A percentile compares a stretch with the other conserved stretches of the same genome.
These are phyloP conservation scores for Arrhamphus sclerolepis DNA, from an alignment of 2,797 vertebrate species.

Conservation along the genomic window DNA sequence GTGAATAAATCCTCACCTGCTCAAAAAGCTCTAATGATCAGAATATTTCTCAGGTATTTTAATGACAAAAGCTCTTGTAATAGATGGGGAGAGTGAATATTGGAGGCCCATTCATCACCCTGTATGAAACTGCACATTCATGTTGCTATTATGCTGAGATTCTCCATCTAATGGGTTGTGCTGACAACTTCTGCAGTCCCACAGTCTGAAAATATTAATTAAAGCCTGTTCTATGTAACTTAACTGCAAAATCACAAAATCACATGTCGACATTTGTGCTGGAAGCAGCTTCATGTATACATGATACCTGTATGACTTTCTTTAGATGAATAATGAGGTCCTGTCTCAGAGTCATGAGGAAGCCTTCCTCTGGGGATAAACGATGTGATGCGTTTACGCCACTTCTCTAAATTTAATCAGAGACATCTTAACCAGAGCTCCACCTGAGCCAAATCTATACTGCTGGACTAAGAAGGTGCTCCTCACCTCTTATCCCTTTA, in stretches of 20 bases:
- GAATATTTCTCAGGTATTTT: background rate
- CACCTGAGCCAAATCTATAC: conserved; percentile 27
- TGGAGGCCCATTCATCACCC: too few relatives aligned
- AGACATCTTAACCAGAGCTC: conserved; percentile 16
- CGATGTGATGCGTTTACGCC: conserved; percentile 15
- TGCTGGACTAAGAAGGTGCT: background rate
- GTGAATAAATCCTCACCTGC: too few relatives aligned
- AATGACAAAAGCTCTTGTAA: background rate
- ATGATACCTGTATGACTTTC: conserved; percentile 4
- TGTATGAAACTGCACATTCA: too few relatives aligned
- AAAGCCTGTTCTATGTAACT: too few relatives aligned
- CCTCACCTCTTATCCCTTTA: conserved; percentile 10
- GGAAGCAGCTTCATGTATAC: background rate
- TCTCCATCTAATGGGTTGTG: too few relatives aligned
- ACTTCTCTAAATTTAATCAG: conserved; percentile 25
- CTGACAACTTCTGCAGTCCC: too few relatives aligned
- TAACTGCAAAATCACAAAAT: too few relatives aligned
- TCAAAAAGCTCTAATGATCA: conserved; percentile 14
- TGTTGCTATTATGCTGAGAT: too few relatives aligned
- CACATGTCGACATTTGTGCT: too few relatives aligned
- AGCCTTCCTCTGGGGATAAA: conserved; percentile 6
- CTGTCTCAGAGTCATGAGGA: conserved; percentile 6
- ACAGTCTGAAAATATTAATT: too few relatives aligned
- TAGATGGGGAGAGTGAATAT: background rate
- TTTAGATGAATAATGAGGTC: background rate